Evolutionary conservation across 2,797 vertebrate species (phyloP).

Genomic region (Oreochromis mossambicus): DNA sequence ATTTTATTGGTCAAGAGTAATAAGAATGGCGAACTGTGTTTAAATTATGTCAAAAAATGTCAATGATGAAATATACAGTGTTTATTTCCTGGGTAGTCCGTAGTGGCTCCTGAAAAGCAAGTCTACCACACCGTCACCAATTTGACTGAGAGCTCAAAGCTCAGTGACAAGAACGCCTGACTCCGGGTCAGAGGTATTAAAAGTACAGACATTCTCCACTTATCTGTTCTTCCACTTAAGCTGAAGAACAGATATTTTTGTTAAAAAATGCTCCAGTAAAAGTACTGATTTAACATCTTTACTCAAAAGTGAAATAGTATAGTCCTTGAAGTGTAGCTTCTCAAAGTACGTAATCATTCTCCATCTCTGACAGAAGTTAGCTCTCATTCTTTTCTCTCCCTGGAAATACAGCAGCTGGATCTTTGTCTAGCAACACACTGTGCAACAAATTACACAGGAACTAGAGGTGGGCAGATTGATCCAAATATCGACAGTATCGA

Average conservation of each 20-base stretch:
- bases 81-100: background rate
- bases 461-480: background rate
- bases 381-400: background rate
- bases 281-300: background rate
- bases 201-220: background rate
- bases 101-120: background rate
- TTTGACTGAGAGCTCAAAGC: background rate
- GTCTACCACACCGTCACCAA: background rate
- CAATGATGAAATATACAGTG: background rate
- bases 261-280: background rate
- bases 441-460: background rate
- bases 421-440: background rate
- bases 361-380: background rate
- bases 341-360: background rate
- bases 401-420: background rate
- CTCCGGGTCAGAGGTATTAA: background rate
- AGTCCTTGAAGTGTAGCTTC: background rate
- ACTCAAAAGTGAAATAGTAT: background rate
- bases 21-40: background rate
- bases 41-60: background rate
- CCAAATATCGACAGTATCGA: fast-evolving
- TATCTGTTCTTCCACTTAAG: background rate
- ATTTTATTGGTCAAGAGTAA: background rate
- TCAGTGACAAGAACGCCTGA: background rate
- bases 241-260: background rate